Evolutionary conservation across 2,797 vertebrate species (phyloP).

Genomic region (Rhynchonycteris naso): DNA sequence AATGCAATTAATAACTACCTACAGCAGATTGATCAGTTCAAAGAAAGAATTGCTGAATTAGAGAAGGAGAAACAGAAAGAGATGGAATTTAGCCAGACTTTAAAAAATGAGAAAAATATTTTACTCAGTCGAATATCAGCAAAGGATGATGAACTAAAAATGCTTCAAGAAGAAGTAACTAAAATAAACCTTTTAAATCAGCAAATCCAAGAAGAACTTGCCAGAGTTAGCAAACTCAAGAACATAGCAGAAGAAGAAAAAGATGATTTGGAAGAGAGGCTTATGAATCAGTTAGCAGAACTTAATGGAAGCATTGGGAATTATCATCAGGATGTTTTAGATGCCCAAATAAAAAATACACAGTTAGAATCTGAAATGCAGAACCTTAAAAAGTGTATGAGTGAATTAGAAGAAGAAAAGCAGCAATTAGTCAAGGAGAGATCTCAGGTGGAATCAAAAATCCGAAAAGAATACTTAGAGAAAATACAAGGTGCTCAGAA

Average conservation of each 20-base stretch:
- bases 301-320: slow-evolving; percentile 98
- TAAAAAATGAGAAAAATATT: slow-evolving; percentile 81
- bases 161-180: slow-evolving; percentile 79
- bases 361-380: slow-evolving; percentile 86
- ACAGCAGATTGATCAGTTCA: slow-evolving; percentile 81
- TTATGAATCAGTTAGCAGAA: slow-evolving; percentile 99
- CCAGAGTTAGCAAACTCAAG: slow-evolving; percentile 86
- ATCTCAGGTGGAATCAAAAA: slow-evolving; percentile 88
- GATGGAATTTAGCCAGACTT: slow-evolving; percentile 73
- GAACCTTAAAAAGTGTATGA: slow-evolving; percentile 85
- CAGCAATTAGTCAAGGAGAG: slow-evolving; percentile 91
- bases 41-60: slow-evolving; percentile 79
- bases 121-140: slow-evolving; percentile 85
- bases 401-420: slow-evolving; percentile 93
- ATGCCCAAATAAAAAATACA: slow-evolving; percentile 88
- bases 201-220: slow-evolving; percentile 86
- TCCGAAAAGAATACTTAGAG: slow-evolving; percentile 91
- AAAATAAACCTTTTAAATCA: slow-evolving; percentile 76
- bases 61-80: slow-evolving; percentile 76
- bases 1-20: slow-evolving; percentile 72
- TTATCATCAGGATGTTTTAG: slow-evolving; percentile 95
- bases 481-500: slow-evolving; percentile 89
- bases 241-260: slow-evolving; percentile 91
- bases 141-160: slow-evolving; percentile 84
- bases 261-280: slow-evolving; percentile 96